Evolutionary conservation across 53 echinoderm and acorn worm species (phyloP), one percentile per base, ranked within the genome.

Genomic region (Patiria pectinifera): DNA sequence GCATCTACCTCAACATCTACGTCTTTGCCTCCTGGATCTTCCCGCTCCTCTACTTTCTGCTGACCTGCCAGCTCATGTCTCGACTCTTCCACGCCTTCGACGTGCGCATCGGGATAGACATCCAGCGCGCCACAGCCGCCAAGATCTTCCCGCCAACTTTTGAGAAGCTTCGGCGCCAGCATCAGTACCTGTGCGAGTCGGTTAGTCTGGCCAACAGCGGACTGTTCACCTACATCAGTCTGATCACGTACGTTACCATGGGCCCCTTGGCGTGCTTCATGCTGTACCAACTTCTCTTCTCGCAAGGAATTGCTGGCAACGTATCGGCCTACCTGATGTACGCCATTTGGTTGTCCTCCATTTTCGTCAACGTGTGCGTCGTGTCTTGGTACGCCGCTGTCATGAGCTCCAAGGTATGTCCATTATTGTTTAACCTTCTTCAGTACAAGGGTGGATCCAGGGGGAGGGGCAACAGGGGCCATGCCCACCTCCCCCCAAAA

Each of bases 301-400:
- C 93, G 4, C 24, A 49, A 1, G 69, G 59, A 14, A 83, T 94
- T 25, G 23, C 80, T 4, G 94, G 93, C 11, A 91, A 93, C 62
- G 45, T 92, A 44, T 69, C 94, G 0, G 96, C 94, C 0, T 96
- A 95, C 85, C 62, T 96, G 82, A 96, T 97, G 93, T 97, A 97
- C 71, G 82, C 62, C 49, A 92, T 94, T 3, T 97, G 97, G 97
- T 76, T 97, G 45, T 59, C 91, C 46, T 95, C 94, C 4, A 97
- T 97, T 63, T 97, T 97, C 71, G 82, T 97, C 83, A 94, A 97
- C 45, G 94, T 97, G 74, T 87, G 94, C 22, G 94, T 97, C 24
- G 96, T 96, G 43, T 97, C 97, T 2, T 97, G 97, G 97, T 86
- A 92, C 43, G 97, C 97, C 11, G 95, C 97, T 15, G 89, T 97